Evolutionary conservation across 2,113 vertebrate genomes (phyloP), one percentile per base, ranked within the genome.

Genomic region (Hemiscyllium ocellatum): DNA sequence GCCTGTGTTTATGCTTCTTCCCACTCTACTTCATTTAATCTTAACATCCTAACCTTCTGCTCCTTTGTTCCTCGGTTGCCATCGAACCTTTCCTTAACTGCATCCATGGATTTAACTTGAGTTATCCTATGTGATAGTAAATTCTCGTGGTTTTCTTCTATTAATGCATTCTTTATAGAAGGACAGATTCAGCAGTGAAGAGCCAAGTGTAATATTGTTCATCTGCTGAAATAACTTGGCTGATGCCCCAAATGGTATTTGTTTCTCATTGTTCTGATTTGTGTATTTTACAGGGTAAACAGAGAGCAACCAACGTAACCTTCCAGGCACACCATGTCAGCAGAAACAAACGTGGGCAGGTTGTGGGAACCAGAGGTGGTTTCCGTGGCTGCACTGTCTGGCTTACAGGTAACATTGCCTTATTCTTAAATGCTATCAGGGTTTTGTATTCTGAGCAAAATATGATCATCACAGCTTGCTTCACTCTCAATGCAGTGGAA

Each of bases 291-390:
- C 96, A 99, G 99, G 99, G 99, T 94, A 99, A 98, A 98, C 99
- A 99, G 96, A 98, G 99, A 96, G 98, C 99, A 33, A 99, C 99
- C 29, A 99, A 99, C 65, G 99, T 99, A 96, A 99, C 99, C 85
- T 99, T 99, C 96, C 99, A 99, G 97, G 99, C 99, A 69, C 99
- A 99, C 96, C 99, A 99, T 80, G 99, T 99, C 95, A 99, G 99
- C 97, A 97, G 99, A 96, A 99, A 99, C 97, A 99, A 99, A 97
- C 98, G 99, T 61, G 99, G 99, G 1, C 99, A 99, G 96, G 99
- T 99, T 89, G 98, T 99, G 37, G 99, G 99, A 80, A 99, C 99
- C 86, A 98, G 99, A 98, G 98, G 99, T 96, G 99, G 99, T 10
- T 99, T 99, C 97, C 98, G 99, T 76, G 99, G 99, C 65, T 99